Conservation (phyloP, 2,113 vertebrate genomes). For the Anoplopoma fimbria region DNA sequence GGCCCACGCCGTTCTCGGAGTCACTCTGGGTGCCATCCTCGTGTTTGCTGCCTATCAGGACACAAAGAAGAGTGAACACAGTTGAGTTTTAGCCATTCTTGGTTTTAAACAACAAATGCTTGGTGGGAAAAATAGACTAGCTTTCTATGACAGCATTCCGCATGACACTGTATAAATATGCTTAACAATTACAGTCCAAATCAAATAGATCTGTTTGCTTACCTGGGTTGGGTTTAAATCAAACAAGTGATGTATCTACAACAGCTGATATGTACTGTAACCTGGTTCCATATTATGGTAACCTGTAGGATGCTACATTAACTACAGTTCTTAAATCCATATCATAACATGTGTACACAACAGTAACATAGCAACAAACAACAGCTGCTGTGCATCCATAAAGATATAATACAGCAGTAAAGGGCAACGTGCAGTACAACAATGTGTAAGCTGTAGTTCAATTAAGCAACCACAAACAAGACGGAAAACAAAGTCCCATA, state of each 20-base stretch:
- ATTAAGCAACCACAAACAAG: constrained; percentile 4
- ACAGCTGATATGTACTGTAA: background rate
- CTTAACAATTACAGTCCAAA: background rate
- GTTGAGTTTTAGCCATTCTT: background rate
- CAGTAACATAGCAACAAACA: constrained; percentile 19
- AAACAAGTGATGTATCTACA: background rate
- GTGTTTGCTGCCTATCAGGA: constrained; percentile 92
- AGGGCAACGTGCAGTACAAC: background rate
- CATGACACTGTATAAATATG: background rate
- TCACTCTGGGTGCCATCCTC: constrained; percentile 98
- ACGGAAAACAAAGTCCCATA: constrained; percentile 2
- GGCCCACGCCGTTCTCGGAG: constrained; percentile 92
- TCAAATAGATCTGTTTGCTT: background rate
- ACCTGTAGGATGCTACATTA: background rate
- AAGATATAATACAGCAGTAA: background rate
- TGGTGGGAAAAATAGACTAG: background rate
- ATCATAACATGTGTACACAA: constrained; percentile 7
- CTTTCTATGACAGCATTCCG: background rate
- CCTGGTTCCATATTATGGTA: background rate
- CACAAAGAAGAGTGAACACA: constrained; percentile 3
- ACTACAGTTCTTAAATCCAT: constrained; percentile 2
- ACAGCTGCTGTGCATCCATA: constrained; percentile 1
- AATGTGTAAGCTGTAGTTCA: background rate
- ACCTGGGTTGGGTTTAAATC: background rate
- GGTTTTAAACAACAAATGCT: constrained; percentile 6